Evolutionary conservation across 2,888 invertebrate species (phyloP).

Genomic region (Agonopterix arenella): DNA sequence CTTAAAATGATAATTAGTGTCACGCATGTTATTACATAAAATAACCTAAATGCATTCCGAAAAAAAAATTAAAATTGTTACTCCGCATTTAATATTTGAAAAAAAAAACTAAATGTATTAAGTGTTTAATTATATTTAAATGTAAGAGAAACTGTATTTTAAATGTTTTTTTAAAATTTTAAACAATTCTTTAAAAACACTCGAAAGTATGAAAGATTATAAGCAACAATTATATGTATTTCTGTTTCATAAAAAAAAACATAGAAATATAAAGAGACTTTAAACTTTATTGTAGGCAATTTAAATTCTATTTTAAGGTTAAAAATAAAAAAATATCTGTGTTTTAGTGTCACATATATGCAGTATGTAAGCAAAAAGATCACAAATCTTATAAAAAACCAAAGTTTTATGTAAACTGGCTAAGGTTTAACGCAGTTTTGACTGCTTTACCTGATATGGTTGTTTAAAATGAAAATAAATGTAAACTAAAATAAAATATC

Average conservation of each 20-base stretch:
- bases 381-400: constrained; percentile 27
- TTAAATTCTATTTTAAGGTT: constrained; percentile 24
- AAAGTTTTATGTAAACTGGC: constrained; percentile 28
- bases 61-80: constrained; percentile 31
- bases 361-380: constrained; percentile 13
- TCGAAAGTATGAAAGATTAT: background rate
- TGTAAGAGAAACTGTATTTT: constrained; percentile 34
- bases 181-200: constrained; percentile 23
- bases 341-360: constrained; percentile 29
- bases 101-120: constrained; percentile 49
- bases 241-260: constrained; percentile 22
- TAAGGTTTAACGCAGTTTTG: constrained; percentile 15
- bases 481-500: constrained; percentile 64
- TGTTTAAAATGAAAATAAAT: constrained; percentile 42
- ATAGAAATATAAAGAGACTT: constrained; percentile 55
- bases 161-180: constrained; percentile 47
- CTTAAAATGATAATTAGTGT: background rate
- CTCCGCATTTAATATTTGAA: constrained; percentile 38
- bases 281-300: constrained; percentile 47
- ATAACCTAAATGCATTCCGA: background rate
- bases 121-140: constrained; percentile 42
- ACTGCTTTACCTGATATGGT: constrained; percentile 27
- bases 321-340: constrained; percentile 25
- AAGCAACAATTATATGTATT: constrained; percentile 7
- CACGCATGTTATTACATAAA: background rate